Evolutionary conservation across 2,113 vertebrate species (phyloP), one percentile per base, ranked within the genome.

Genomic region (Catharus minimus): DNA sequence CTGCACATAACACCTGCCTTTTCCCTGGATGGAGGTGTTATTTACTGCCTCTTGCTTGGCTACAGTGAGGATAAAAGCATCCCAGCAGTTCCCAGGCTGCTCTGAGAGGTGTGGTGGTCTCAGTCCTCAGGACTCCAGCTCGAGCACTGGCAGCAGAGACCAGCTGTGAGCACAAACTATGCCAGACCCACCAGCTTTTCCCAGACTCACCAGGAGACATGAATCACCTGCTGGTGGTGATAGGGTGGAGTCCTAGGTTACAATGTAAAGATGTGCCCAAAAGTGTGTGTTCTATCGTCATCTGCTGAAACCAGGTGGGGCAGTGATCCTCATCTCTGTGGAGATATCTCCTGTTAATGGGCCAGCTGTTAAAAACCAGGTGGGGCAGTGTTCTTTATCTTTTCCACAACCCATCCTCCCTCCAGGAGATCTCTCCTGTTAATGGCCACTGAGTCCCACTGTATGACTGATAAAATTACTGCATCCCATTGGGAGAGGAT

Each of bases 1-100:
- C 75, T 66, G 72, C 67, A 32, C 38, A 77, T 75, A 80, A 84
- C 0, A 1, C 49, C 81, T 90, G 83, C 55, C 81, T 78, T 82
- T 75, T 60, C 90, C 86, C 81, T 89, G 90, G 58, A 53, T 73
- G 86, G 65, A 71, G 47, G 46, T 32, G 47, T 92, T 92, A 89
- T 92, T 96, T 95, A 95, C 69, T 83, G 82, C 89, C 68, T 92
- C 52, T 81, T 49, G 50, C 90, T 76, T 68, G 74, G 77, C 83
- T 73, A 12, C 36, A 23, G 46, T 49, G 50, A 75, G 67, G 85
- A 62, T 27, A 10, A 62, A 92, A 53, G 66, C 15, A 0, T 30
- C 57, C 72, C 57, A 12, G 8, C 66, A 62, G 82, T 10, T 72
- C 69, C 80, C 44, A 15, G 47, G 9, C n/a, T 47, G 78, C 50